Conservation (phyloP, 2,888 invertebrate species). For the Nephrotoma flavescens region DNA sequence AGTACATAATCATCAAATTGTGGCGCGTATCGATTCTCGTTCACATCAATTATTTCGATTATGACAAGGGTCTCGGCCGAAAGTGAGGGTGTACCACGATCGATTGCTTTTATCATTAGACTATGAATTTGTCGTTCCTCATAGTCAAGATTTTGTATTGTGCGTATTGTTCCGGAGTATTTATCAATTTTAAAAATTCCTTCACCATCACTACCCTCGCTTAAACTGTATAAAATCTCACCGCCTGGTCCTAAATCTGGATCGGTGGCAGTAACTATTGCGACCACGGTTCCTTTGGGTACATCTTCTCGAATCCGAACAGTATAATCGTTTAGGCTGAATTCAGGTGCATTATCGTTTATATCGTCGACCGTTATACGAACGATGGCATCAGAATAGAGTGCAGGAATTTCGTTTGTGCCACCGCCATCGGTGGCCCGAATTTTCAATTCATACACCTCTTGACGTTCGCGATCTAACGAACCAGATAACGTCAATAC, state of each 20-base stretch:
- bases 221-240: conserved; percentile 61
- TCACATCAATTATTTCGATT: conserved; percentile 83
- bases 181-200: conserved; percentile 66
- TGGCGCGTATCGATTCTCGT: conserved; percentile 80
- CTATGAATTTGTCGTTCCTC: conserved; percentile 82
- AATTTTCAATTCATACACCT: conserved; percentile 62
- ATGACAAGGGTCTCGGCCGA: conserved; percentile 66
- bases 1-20: conserved; percentile 68
- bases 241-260: conserved; percentile 76
- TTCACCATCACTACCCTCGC: conserved; percentile 48
- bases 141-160: conserved; percentile 66
- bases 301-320: conserved; percentile 85
- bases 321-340: conserved; percentile 56
- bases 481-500: conserved; percentile 57
- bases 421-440: conserved; percentile 67
- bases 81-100: conserved; percentile 69
- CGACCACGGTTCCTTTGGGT: conserved; percentile 74
- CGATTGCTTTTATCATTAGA: conserved; percentile 69
- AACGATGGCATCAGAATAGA: conserved; percentile 70
- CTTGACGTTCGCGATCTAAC: conserved; percentile 75
- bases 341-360: conserved; percentile 78
- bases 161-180: conserved; percentile 72
- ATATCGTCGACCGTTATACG: conserved; percentile 74
- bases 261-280: conserved; percentile 66
- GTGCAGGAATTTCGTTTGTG: conserved; percentile 37